Evolutionary conservation across 1,140 invertebrate species (phyloP).

Genomic region (Lordiphosa stackelbergi): DNA sequence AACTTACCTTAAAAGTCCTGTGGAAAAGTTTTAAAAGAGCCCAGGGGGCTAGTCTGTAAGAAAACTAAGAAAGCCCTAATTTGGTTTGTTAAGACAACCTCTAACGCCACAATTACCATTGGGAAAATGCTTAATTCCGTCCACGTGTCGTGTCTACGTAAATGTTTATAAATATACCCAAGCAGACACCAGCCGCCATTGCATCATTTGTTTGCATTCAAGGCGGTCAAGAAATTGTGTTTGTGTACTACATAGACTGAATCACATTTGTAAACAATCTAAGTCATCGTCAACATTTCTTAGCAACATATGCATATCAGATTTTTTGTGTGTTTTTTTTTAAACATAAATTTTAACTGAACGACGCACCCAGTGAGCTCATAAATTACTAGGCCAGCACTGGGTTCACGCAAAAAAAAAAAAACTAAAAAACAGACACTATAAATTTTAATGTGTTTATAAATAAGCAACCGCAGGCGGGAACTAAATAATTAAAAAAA

Average conservation of each 20-base stretch:
- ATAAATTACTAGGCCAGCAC: conserved; percentile 61
- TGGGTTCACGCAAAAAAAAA: conserved; percentile 65
- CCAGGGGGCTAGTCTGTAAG: neutral
- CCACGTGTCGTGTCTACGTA: conserved; percentile 22
- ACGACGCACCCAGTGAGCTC: conserved; percentile 35
- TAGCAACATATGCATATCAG: conserved; percentile 11
- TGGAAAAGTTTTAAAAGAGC: conserved; percentile 3
- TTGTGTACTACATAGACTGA: conserved; percentile 2
- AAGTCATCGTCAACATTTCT: conserved; percentile 30
- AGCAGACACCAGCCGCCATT: conserved; percentile 34
- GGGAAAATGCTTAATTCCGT: conserved; percentile 11
- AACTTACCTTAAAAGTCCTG: conserved; percentile 2
- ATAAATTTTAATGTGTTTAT: conserved; percentile 72
- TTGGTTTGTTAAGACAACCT: too few relatives aligned
- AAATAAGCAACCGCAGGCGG: conserved; percentile 54
- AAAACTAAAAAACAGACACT: conserved; percentile 23
- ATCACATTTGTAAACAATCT: conserved; percentile 8
- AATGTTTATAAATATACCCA: conserved; percentile 53
- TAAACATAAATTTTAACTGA: conserved; percentile 47
- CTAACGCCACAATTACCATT: neutral
- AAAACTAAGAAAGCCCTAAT: too few relatives aligned
- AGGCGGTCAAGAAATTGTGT: conserved; percentile 33
- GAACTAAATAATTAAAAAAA: conserved; percentile 14
- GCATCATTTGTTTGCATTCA: conserved; percentile 53
- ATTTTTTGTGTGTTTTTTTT: conserved; percentile 44